Evolutionary conservation across 30 jellyfish, hydroid and myxozoan genomes (phyloP), one percentile per base, ranked within the genome.

Genomic region (Mastigias papua): DNA sequence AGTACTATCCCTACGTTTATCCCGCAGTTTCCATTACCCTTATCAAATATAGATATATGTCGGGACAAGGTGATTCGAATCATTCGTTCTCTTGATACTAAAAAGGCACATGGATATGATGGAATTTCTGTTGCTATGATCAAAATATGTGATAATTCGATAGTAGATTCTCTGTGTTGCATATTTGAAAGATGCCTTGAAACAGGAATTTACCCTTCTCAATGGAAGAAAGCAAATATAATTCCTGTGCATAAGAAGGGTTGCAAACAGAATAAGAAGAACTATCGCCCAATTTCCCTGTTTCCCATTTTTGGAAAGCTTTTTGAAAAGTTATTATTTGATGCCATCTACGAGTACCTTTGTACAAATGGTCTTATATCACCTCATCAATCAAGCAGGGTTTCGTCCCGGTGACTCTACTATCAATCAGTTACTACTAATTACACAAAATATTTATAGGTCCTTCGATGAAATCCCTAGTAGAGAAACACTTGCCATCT

Each of bases 361-460:
- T 21, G 79, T 65, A 21, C 28, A 25, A 65, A 64, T 31, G 74
- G 83, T 48, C 84, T 81, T 50, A 37, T 81, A 51, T 64, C 91
- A 31, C 84, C 84, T 60, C 91, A 68, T 81, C 74, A 81, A 81
- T 81, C 91, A 34, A n/a, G n/a, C n/a, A n/a, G 91, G 91, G 73
- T 81, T 62, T 68, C 81, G 35, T 62, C 90, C 91, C 65, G 57
- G 87, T 49, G 87, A 74, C 29, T n/a, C n/a, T n/a, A n/a, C n/a
- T n/a, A n/a, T n/a, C n/a, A n/a, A n/a, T n/a, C n/a, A n/a, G n/a
- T n/a, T 74, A 58, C 69, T 78, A 66, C 80, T 63, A 5, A 78
- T 78, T 42, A 60, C 91, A 46, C 85, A 81, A 34, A 65, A 64
- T 65, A 81, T 81, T 28, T 81, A 81, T 81, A 34, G 66, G 6